Conservation (phyloP, 2,888 invertebrate species). For the Nomada flava region DNA sequence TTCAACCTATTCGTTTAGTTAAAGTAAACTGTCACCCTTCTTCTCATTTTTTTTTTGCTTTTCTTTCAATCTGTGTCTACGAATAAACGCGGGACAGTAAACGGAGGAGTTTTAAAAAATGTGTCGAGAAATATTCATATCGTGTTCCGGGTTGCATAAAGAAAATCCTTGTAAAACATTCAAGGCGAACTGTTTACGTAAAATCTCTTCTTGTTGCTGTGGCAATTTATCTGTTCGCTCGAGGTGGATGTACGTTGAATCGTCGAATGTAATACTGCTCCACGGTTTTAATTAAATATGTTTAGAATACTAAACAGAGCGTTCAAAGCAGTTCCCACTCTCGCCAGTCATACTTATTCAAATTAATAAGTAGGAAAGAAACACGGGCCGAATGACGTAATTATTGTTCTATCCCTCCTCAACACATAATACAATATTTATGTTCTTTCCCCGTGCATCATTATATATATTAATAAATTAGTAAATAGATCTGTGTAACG, state of each 20-base stretch:
- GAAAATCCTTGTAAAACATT: background rate
- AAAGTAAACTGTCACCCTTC: background rate
- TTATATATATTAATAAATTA: too few relatives aligned
- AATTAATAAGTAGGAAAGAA: background rate
- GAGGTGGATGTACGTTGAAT: background rate
- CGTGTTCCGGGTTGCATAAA: background rate
- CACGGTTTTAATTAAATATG: background rate
- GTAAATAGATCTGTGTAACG: too few relatives aligned
- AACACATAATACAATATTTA: too few relatives aligned
- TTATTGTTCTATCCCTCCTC: too few relatives aligned
- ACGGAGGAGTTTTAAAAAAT: background rate
- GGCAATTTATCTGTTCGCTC: constrained; percentile 13
- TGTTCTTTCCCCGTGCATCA: too few relatives aligned
- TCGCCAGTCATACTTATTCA: background rate
- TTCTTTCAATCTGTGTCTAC: background rate
- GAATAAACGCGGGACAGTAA: background rate
- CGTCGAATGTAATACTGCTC: background rate
- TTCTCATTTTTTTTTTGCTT: background rate
- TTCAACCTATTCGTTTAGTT: background rate
- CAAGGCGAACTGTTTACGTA: constrained; percentile 2
- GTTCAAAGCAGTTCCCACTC: background rate
- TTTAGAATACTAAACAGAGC: background rate
- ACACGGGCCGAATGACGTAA: too few relatives aligned
- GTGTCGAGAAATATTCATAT: constrained; percentile 1
- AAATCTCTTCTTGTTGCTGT: background rate